Evolutionary conservation across 2,888 invertebrate species (phyloP).

Genomic region (Altica lythri): DNA sequence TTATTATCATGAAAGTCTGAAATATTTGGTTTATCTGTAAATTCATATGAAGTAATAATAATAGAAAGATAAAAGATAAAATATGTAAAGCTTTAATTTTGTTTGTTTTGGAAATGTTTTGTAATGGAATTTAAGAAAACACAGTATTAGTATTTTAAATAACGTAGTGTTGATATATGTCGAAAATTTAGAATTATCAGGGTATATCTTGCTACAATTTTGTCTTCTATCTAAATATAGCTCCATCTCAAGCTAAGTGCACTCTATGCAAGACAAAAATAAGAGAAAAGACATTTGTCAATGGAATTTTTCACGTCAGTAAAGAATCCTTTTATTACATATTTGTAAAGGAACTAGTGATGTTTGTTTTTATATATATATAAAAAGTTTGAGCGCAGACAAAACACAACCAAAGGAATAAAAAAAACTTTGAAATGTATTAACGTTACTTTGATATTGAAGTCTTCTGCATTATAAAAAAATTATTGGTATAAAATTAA

Average conservation of each 20-base stretch:
- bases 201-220: constrained; percentile 1
- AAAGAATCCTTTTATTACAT: constrained; percentile 26
- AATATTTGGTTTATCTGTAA: too few species aligned
- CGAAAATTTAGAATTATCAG: too few species aligned
- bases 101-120: too few species aligned
- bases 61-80: too few species aligned
- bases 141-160: too few species aligned
- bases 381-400: constrained; percentile 32
- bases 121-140: too few species aligned
- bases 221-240: constrained; percentile 13
- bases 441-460: constrained; percentile 10
- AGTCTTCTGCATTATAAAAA: too few species aligned
- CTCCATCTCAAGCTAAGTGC: constrained; percentile 6
- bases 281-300: constrained; percentile 21
- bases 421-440: constrained; percentile 29
- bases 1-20: too few species aligned
- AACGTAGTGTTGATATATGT: too few species aligned
- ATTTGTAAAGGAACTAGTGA: constrained; percentile 22
- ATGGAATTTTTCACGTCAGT: constrained; percentile 25
- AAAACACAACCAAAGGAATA: constrained; percentile 27
- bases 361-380: constrained; percentile 29
- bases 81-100: too few species aligned
- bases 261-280: constrained; percentile 9
- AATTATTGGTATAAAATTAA: too few species aligned
- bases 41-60: too few species aligned